A percentile compares a stretch with the other conserved stretches of the same genome.
Evolutionary conservation across 2,888 invertebrate genomes (phyloP).

Genomic region (Heteropelma amictum): DNA sequence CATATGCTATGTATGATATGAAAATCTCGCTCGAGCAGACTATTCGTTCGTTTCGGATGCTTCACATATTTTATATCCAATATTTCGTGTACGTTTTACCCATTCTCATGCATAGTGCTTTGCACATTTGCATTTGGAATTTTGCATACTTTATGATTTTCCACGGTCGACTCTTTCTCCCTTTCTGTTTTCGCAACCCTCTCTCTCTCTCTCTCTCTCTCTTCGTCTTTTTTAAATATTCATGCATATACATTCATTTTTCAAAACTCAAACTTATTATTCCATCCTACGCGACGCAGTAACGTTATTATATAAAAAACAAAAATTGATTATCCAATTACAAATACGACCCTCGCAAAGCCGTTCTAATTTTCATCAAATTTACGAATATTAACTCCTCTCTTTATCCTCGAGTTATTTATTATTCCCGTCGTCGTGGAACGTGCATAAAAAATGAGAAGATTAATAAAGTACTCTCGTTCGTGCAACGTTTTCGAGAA

Average conservation of each 20-base stretch:
- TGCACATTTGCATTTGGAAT: slow-evolving; percentile 73
- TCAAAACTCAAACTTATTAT: too few species aligned
- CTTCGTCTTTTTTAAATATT: not conserved
- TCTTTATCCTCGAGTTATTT: too few species aligned
- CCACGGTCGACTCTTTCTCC: slow-evolving; percentile 60
- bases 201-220: slow-evolving; percentile 33
- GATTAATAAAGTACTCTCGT: too few species aligned
- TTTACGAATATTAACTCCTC: too few species aligned
- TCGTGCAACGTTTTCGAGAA: too few species aligned
- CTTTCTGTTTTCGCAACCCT: slow-evolving; percentile 33
- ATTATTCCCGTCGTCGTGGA: too few species aligned
- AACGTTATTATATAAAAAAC: too few species aligned
- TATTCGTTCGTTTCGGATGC: slow-evolving; percentile 51
- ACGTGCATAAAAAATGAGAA: too few species aligned
- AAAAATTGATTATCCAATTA: too few species aligned
- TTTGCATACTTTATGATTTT: slow-evolving; percentile 76
- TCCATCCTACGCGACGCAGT: too few species aligned
- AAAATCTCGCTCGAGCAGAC: slow-evolving; percentile 45
- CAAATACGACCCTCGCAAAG: too few species aligned
- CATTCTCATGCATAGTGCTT: slow-evolving; percentile 73
- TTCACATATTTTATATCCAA: slow-evolving; percentile 65
- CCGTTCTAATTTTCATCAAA: too few species aligned
- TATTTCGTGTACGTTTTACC: slow-evolving; percentile 70
- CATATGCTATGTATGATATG: slow-evolving; percentile 24
- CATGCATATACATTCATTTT: not conserved